Evolutionary conservation across 1,140 invertebrate genomes (phyloP).

Genomic region (Battus philenor): DNA sequence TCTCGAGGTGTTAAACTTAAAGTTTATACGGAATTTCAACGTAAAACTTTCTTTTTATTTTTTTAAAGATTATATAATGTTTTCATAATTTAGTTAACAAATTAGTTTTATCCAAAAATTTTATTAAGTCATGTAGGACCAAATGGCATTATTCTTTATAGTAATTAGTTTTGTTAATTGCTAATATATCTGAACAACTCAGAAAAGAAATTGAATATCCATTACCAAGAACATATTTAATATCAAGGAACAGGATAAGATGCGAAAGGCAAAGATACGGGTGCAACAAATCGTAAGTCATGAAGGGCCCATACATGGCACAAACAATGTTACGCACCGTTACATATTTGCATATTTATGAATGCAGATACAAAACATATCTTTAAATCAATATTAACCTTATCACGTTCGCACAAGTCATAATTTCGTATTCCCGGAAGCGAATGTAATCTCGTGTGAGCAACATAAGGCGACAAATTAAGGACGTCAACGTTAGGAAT

Average conservation of each 20-base stretch:
- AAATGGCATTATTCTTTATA: too few species aligned
- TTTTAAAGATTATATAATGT: too few species aligned
- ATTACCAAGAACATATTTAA: too few species aligned
- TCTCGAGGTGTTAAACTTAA: too few species aligned
- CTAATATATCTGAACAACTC: too few species aligned
- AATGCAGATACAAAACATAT: slow-evolving; percentile 17
- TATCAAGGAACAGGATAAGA: slow-evolving; percentile 9
- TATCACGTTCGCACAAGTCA: slow-evolving; percentile 14
- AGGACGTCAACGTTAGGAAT: slow-evolving; percentile 19
- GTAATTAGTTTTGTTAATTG: too few species aligned
- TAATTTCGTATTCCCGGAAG: slow-evolving; percentile 3
- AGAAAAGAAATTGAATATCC: too few species aligned
- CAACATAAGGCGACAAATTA: slow-evolving; percentile 38
- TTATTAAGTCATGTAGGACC: too few species aligned
- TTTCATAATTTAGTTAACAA: too few species aligned
- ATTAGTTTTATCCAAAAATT: too few species aligned
- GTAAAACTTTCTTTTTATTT: too few species aligned
- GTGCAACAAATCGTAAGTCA: slow-evolving; percentile 53
- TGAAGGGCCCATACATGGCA: slow-evolving; percentile 42
- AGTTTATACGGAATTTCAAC: too few species aligned
- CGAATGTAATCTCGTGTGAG: slow-evolving; percentile 2
- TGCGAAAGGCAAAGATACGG: slow-evolving; percentile 23
- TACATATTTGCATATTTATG: slow-evolving; percentile 33
- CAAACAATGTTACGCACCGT: slow-evolving; percentile 38
- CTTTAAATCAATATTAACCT: slow-evolving; percentile 27